These are phyloP conservation scores for Cherax destructor DNA, from an alignment of 1,140 invertebrate genomes.

Conservation along the genomic window DNA sequence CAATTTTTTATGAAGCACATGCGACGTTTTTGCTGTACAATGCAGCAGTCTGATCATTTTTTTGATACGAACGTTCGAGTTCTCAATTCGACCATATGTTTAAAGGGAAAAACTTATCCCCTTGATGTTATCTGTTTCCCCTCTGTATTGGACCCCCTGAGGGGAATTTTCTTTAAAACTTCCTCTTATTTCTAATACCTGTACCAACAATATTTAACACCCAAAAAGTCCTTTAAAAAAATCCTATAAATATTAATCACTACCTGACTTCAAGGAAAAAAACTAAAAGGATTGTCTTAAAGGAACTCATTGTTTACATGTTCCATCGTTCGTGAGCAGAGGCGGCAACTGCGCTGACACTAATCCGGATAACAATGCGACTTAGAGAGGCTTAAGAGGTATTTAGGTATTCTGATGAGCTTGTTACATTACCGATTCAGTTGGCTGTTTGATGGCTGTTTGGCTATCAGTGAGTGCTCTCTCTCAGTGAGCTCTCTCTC, in stretches of 20 bases:
- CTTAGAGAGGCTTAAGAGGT: constrained; percentile 36
- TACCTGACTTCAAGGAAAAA: too few relatives aligned
- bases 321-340: not conserved
- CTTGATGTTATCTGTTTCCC: constrained; percentile 53
- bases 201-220: too few relatives aligned
- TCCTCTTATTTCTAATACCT: too few relatives aligned
- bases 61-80: constrained; percentile 2
- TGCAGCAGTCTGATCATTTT: too few relatives aligned
- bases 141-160: not conserved
- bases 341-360: constrained; percentile 28
- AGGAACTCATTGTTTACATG: too few relatives aligned
- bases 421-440: constrained; percentile 50
- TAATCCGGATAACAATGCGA: constrained; percentile 48
- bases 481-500: too few relatives aligned
- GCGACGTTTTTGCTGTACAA: too few relatives aligned
- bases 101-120: constrained; percentile 49
- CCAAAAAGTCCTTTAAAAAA: too few relatives aligned
- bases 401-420: constrained; percentile 42
- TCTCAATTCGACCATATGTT: constrained; percentile 45
- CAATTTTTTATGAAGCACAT: too few relatives aligned
- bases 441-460: constrained; percentile 6
- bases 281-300: too few relatives aligned
- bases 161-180: too few relatives aligned
- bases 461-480: not conserved
- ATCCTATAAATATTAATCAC: too few relatives aligned